phyloP scores from a whole-genome alignment of 2,797 vertebrate genomes.

The Oceanodroma leucorhoa region DNA sequence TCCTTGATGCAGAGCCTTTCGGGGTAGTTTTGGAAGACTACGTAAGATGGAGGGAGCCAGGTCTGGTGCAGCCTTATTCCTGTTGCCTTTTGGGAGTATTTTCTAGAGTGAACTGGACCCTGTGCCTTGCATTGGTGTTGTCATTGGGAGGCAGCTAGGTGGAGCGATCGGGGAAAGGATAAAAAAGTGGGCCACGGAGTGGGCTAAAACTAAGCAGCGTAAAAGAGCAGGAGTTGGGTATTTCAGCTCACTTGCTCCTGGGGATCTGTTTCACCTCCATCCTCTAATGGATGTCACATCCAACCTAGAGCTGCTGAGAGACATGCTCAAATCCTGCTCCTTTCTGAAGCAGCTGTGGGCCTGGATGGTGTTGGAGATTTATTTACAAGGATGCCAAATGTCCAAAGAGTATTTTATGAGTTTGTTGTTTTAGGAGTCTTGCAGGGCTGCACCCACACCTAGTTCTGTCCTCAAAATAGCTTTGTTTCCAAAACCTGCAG shows the following conservation, averaged over 20 bases:
- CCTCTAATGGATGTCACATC: not conserved
- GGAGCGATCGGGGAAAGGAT: not conserved
- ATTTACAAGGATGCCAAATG: not conserved
- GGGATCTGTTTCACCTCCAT: not conserved
- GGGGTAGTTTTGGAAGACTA: not conserved
- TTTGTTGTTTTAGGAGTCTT: not conserved
- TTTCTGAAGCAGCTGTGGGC: not conserved
- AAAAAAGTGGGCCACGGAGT: not conserved
- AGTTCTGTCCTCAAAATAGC: not conserved
- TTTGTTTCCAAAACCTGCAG: not conserved
- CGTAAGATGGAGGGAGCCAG: rapidly evolving
- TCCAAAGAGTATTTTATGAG: rapidly evolving
- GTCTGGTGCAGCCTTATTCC: not conserved
- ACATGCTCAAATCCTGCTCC: rapidly evolving
- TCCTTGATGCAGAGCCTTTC: not conserved
- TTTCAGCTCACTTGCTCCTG: not conserved
- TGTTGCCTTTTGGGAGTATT: not conserved
- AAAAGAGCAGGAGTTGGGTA: not conserved
- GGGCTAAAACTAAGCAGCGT: not conserved
- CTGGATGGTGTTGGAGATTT: not conserved
- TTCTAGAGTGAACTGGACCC: not conserved
- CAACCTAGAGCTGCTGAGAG: rapidly evolving
- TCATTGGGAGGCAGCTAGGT: not conserved
- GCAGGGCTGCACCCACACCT: not conserved
- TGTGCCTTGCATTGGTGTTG: rapidly evolving